These are phyloP conservation scores for Aviceda subcristata DNA, from an alignment of 2,113 vertebrate species.

Conservation along the genomic window DNA sequence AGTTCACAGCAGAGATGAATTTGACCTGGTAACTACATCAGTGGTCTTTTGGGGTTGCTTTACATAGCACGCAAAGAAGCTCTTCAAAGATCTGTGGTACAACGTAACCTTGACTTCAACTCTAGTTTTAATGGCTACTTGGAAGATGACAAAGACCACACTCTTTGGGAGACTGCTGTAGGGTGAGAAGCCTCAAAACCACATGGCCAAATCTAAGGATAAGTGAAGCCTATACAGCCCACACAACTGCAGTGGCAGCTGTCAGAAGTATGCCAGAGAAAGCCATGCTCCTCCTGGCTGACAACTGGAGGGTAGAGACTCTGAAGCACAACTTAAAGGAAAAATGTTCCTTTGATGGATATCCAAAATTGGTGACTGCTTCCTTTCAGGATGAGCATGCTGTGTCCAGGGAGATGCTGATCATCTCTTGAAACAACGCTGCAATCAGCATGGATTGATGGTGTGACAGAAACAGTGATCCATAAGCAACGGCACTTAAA, in stretches of 20 bases:
- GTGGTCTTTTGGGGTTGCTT: not conserved
- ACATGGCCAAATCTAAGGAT: not conserved
- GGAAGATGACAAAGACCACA: conserved; percentile 54
- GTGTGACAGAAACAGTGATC: not conserved
- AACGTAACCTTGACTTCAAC: conserved; percentile 65
- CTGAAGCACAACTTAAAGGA: not conserved
- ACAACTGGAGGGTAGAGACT: not conserved
- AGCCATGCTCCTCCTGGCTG: not conserved
- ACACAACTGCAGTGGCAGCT: conserved; percentile 17
- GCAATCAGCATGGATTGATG: not conserved
- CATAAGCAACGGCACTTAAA: not conserved
- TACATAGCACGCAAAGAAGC: not conserved
- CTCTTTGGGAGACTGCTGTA: not conserved
- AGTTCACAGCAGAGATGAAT: not conserved
- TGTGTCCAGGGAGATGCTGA: not conserved
- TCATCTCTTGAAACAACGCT: not conserved
- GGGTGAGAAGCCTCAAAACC: conserved; percentile 63
- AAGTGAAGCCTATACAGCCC: conserved; percentile 18
- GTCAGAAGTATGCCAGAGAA: not conserved
- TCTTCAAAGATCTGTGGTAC: conserved; percentile 52
- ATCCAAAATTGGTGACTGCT: not conserved
- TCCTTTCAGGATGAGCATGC: not conserved
- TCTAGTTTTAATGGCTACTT: conserved; percentile 27
- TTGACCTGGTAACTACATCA: not conserved
- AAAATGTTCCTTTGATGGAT: not conserved